phyloP scores from a whole-genome alignment of 2,797 vertebrate genomes.

The Odontamblyopus rebecca region DNA sequence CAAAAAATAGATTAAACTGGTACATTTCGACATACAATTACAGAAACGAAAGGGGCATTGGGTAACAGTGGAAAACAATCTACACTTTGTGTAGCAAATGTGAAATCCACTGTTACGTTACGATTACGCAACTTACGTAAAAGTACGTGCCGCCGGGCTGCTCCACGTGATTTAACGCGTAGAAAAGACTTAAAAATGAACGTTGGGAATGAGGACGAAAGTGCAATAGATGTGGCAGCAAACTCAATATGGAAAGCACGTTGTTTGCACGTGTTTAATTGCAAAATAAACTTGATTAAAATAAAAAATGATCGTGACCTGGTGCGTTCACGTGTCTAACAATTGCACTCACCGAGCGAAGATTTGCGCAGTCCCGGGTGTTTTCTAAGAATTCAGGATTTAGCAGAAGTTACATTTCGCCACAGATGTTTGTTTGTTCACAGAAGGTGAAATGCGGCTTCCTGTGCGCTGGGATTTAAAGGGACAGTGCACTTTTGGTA shows the following conservation, averaged over 20 bases:
- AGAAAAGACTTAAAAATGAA: background rate
- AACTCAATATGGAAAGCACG: background rate
- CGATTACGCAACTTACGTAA: background rate
- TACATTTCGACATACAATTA: too few species aligned
- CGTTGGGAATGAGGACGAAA: background rate
- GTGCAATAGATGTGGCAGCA: background rate
- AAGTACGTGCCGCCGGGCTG: background rate
- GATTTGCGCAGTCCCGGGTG: slow-evolving; percentile 6
- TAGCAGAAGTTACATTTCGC: slow-evolving; percentile 8
- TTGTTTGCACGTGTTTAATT: too few species aligned
- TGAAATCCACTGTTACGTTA: background rate
- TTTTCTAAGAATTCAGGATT: background rate
- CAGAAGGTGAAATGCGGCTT: too few species aligned
- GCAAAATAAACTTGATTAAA: background rate
- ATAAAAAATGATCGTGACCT: background rate
- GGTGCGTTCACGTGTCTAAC: background rate
- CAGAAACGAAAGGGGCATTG: background rate
- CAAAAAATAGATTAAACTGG: background rate
- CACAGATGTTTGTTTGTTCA: too few species aligned
- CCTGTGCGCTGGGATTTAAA: background rate
- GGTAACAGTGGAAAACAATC: background rate
- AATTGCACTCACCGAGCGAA: slow-evolving; percentile 28
- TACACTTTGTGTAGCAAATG: background rate
- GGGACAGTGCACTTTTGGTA: background rate
- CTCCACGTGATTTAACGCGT: background rate